Evolutionary conservation across 2,113 vertebrate genomes (phyloP).

Genomic region (Proterorhinus semilunaris): DNA sequence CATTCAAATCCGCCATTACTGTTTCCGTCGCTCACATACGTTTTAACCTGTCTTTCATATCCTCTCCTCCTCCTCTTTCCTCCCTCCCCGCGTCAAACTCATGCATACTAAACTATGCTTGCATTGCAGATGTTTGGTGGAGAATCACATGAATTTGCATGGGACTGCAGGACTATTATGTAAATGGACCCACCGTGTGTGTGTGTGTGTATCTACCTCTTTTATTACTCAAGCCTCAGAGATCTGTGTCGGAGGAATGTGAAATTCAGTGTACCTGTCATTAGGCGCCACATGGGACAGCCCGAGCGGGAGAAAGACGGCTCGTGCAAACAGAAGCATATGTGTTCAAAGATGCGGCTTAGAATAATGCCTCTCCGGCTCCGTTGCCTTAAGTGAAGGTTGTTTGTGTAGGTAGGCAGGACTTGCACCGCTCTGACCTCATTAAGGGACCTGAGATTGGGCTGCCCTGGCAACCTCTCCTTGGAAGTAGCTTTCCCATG

Average conservation of each 20-base stretch:
- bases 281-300: constrained; percentile 19
- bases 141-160: constrained; percentile 74
- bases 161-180: constrained; percentile 72
- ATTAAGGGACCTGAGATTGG: constrained; percentile 50
- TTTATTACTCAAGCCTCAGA: constrained; percentile 26
- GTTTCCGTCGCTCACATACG: constrained; percentile 29
- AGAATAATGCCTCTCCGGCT: not conserved
- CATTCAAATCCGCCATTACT: constrained; percentile 43
- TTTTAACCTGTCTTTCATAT: constrained; percentile 17
- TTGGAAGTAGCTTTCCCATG: constrained; percentile 55
- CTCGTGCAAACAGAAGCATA: not conserved
- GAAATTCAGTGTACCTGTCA: constrained; percentile 39
- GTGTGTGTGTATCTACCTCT: constrained; percentile 31
- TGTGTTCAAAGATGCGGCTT: not conserved
- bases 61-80: constrained; percentile 11
- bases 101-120: constrained; percentile 73
- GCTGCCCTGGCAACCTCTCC: constrained; percentile 56
- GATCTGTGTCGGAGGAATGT: constrained; percentile 28
- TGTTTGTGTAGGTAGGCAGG: constrained; percentile 37
- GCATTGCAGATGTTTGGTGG: constrained; percentile 70
- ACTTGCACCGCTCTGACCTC: constrained; percentile 39
- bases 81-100: constrained; percentile 35
- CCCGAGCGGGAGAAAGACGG: not conserved
- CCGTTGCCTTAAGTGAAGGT: constrained; percentile 12
- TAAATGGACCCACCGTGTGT: constrained; percentile 53